These are phyloP conservation scores for Platerodrilus igneus DNA, from an alignment of 2,888 invertebrate genomes.

Conservation along the genomic window DNA sequence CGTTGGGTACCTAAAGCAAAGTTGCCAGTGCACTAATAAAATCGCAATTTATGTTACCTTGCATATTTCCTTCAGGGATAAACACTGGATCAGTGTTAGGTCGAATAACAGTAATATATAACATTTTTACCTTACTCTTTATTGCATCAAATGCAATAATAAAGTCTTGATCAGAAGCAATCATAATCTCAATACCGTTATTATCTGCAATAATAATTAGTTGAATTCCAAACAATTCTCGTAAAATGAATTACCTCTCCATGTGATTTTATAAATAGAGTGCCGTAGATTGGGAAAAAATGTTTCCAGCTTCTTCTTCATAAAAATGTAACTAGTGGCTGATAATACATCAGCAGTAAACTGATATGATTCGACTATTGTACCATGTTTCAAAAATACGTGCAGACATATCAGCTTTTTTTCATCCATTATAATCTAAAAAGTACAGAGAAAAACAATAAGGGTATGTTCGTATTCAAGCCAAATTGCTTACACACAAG, in stretches of 20 bases:
- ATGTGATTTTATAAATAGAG: constrained; percentile 52
- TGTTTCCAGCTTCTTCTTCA: constrained; percentile 55
- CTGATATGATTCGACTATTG: constrained; percentile 57
- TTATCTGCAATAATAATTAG: constrained; percentile 48
- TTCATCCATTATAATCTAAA: constrained; percentile 16
- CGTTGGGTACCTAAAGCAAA: too few relatives aligned
- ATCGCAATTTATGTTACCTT: too few relatives aligned
- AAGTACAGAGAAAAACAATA: too few relatives aligned
- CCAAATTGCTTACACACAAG: too few relatives aligned
- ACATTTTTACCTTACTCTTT: constrained; percentile 38
- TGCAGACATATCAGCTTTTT: constrained; percentile 24
- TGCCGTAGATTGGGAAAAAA: constrained; percentile 55
- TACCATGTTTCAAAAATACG: constrained; percentile 35
- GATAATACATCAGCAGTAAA: constrained; percentile 56
- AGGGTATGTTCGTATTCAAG: too few relatives aligned
- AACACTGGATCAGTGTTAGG: constrained; percentile 5
- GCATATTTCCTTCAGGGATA: constrained; percentile 3
- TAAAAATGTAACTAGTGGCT: constrained; percentile 51
- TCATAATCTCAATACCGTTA: constrained; percentile 60
- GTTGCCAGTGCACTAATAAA: too few relatives aligned
- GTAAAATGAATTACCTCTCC: constrained; percentile 59
- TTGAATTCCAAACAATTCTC: not conserved
- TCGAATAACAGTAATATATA: constrained; percentile 26
- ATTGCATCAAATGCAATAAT: constrained; percentile 55
- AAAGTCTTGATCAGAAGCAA: constrained; percentile 64